Evolutionary conservation across 2,797 vertebrate genomes (phyloP).

Genomic region (Pseudochaenichthys georgianus): DNA sequence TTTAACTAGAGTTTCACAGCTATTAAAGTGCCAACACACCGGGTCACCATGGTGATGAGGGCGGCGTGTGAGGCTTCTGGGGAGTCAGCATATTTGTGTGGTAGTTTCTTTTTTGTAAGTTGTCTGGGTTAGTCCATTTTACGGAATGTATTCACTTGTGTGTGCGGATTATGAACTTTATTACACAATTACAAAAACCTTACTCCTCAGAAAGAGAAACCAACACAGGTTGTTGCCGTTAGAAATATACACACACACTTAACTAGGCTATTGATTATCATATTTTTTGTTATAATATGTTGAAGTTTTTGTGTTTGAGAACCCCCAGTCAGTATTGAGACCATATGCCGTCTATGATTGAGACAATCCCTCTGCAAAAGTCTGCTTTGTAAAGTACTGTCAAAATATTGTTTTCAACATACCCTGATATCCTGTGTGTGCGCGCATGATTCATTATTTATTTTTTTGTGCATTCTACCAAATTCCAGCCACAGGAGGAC

Average conservation of each 20-base stretch:
- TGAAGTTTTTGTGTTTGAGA: too few relatives aligned
- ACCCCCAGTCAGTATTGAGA: too few relatives aligned
- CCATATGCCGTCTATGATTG: too few relatives aligned
- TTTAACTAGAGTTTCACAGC: constrained; percentile 77
- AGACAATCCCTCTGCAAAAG: not conserved
- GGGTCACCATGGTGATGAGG: constrained; percentile 55
- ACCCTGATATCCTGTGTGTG: too few relatives aligned
- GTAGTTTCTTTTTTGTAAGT: constrained; percentile 18
- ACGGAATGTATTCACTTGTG: not conserved
- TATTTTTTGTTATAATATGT: too few relatives aligned
- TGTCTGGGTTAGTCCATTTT: not conserved
- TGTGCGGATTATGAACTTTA: not conserved
- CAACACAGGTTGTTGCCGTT: not conserved
- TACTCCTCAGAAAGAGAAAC: not conserved
- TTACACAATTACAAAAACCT: not conserved
- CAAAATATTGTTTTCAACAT: too few relatives aligned
- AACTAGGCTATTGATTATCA: not conserved
- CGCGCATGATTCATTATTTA: too few relatives aligned
- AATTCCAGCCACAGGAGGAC: too few relatives aligned
- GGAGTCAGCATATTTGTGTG: constrained; percentile 46
- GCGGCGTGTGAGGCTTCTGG: constrained; percentile 12
- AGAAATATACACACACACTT: not conserved
- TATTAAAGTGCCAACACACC: constrained; percentile 73
- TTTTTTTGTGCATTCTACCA: too few relatives aligned
- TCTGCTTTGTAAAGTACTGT: not conserved